Conservation (phyloP, 2,888 invertebrate species). For the Phasia obesa region DNA sequence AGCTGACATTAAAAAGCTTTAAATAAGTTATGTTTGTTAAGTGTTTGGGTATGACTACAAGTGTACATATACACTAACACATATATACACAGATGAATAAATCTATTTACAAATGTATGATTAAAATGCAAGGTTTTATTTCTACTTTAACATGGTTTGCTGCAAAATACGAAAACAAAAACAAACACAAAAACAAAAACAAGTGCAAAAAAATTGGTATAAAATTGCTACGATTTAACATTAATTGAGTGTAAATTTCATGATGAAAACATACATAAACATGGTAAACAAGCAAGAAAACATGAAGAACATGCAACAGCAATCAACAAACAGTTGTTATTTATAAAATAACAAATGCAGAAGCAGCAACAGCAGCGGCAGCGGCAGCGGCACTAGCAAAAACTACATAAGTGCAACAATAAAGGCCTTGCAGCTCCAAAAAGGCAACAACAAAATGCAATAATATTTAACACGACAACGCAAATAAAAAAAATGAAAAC, state of each 20-base stretch:
- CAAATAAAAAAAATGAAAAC: background rate
- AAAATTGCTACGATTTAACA: constrained; percentile 73
- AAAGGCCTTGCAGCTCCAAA: background rate
- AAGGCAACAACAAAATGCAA: constrained; percentile 34
- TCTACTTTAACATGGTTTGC: constrained; percentile 22
- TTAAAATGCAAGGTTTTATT: constrained; percentile 38
- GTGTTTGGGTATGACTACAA: constrained; percentile 52
- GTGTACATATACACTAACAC: constrained; percentile 2
- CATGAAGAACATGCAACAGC: constrained; percentile 71
- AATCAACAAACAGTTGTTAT: constrained; percentile 70
- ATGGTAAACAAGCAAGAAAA: constrained; percentile 67
- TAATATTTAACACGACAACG: constrained; percentile 36
- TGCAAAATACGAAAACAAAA: constrained; percentile 31
- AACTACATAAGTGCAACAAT: background rate
- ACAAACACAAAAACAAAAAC: background rate
- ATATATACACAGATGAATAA: constrained; percentile 3
- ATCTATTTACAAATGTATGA: constrained; percentile 41
- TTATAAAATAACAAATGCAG: constrained; percentile 62
- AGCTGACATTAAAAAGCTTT: constrained; percentile 71
- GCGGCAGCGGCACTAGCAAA: background rate
- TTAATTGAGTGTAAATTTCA: constrained; percentile 78
- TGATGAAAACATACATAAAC: constrained; percentile 69
- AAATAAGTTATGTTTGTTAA: constrained; percentile 69
- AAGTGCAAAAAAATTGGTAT: constrained; percentile 29
- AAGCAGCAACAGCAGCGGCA: constrained; percentile 6